Evolutionary conservation across 1,140 invertebrate genomes (phyloP).

Genomic region (Conus betulinus): DNA sequence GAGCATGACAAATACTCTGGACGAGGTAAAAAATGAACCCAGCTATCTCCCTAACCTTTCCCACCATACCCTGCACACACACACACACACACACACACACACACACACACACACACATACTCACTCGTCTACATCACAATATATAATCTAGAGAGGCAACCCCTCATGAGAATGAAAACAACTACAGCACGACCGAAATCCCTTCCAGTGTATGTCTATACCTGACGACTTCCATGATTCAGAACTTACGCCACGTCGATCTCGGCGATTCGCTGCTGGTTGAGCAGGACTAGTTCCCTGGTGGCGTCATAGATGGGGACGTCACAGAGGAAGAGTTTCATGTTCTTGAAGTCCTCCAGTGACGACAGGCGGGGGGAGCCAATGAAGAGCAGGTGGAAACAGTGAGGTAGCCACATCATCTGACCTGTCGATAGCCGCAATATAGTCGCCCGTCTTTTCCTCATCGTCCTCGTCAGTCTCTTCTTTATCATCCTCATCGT

Average conservation of each 20-base stretch:
- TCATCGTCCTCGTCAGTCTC: background rate
- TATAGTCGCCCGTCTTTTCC: no score
- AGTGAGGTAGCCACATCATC: conserved; percentile 73
- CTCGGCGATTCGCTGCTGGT: conserved; percentile 73
- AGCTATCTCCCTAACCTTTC: no score
- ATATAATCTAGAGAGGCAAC: no score
- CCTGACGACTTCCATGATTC: background rate
- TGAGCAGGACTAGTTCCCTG: conserved; percentile 75
- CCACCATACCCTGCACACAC: conserved; percentile 15
- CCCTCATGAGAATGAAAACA: no score
- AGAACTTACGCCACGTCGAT: conserved; percentile 44
- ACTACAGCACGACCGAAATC: no score
- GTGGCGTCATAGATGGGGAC: conserved; percentile 76
- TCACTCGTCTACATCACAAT: conserved; percentile 1
- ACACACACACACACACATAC: conserved; percentile 23
- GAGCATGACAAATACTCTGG: no score
- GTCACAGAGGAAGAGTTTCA: conserved; percentile 69
- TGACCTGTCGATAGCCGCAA: conserved; percentile 61
- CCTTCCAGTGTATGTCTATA: no score
- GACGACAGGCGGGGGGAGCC: conserved; percentile 74
- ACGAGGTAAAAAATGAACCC: no score
- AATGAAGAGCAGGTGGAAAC: conserved; percentile 73
- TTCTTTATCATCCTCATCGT: background rate
- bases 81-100: conserved; percentile 30
- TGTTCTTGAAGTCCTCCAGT: conserved; percentile 68